phyloP scores from a whole-genome alignment of 2,888 invertebrate genomes.

The Pomacea canaliculata region DNA sequence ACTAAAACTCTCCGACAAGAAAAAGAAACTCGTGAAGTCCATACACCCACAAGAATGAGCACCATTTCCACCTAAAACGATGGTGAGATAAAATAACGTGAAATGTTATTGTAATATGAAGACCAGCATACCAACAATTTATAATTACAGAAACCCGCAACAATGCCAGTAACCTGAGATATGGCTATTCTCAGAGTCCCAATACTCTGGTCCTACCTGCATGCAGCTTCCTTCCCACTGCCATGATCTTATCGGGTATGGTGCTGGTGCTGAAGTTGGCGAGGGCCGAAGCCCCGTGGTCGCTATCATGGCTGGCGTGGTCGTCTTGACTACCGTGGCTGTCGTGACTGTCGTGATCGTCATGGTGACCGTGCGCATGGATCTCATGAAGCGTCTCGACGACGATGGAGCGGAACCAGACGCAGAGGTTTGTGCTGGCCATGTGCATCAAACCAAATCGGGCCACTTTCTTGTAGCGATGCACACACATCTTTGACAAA shows the following conservation, averaged over 20 bases:
- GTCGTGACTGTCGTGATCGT: constrained; percentile 10
- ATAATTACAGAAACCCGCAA: no score
- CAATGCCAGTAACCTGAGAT: no score
- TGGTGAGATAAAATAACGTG: no score
- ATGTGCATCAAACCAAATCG: constrained; percentile 98
- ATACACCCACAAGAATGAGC: no score
- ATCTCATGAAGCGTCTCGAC: constrained; percentile 97
- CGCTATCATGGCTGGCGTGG: constrained; percentile 1
- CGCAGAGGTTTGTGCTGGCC: constrained; percentile 95
- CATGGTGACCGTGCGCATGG: constrained; percentile 43
- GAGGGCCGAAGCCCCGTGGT: background rate
- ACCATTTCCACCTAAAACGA: no score
- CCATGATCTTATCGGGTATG: background rate
- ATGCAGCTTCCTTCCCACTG: constrained; percentile 24
- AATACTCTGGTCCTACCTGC: constrained; percentile 18
- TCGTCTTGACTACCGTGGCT: constrained; percentile 3
- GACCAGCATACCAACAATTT: no score
- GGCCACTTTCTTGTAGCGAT: constrained; percentile 95
- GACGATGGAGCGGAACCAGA: constrained; percentile 94
- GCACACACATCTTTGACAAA: constrained; percentile 76
- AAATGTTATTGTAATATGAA: no score
- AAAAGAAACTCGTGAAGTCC: no score
- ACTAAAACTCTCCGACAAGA: no score
- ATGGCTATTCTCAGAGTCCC: no score
- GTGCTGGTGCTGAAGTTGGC: background rate